A percentile compares a stretch with the other conserved stretches of the same genome.
Conservation (phyloP, 2,888 invertebrate species). For the Polyommatus iphigenia region DNA sequence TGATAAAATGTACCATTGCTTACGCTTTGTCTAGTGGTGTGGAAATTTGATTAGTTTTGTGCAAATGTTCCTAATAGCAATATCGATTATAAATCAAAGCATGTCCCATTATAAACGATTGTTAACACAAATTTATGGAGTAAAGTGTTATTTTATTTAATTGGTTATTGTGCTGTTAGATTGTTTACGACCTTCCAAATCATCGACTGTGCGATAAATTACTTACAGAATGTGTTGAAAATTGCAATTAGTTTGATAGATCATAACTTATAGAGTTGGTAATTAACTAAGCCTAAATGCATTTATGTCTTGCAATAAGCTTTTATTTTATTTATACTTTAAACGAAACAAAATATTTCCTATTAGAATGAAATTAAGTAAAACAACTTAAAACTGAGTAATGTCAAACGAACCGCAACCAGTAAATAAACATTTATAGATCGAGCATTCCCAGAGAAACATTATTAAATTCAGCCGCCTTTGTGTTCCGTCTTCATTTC, state of each 20-base stretch:
- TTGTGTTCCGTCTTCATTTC: conserved; percentile 27
- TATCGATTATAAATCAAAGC: conserved; percentile 60
- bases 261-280: background rate
- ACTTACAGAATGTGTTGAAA: background rate
- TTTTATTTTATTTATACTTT: background rate
- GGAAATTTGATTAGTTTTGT: conserved; percentile 75
- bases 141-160: conserved; percentile 32
- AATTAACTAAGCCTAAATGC: background rate
- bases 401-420: conserved; percentile 13
- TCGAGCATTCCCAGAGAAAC: background rate
- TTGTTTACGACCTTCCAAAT: conserved; percentile 23
- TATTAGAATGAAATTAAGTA: background rate
- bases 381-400: background rate
- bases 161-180: conserved; percentile 23
- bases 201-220: conserved; percentile 7
- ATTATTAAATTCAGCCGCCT: conserved; percentile 16
- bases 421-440: conserved; percentile 23
- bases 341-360: background rate
- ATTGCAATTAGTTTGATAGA: background rate
- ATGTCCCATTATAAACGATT: conserved; percentile 47
- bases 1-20: conserved; percentile 55
- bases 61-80: conserved; percentile 64
- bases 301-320: background rate
- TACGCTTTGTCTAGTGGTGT: conserved; percentile 60
- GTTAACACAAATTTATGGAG: conserved; percentile 39